A percentile compares a stretch with the other conserved stretches of the same genome.
These are phyloP conservation scores for Apaloderma vittatum DNA, from an alignment of 2,113 vertebrate genomes.

Conservation along the genomic window DNA sequence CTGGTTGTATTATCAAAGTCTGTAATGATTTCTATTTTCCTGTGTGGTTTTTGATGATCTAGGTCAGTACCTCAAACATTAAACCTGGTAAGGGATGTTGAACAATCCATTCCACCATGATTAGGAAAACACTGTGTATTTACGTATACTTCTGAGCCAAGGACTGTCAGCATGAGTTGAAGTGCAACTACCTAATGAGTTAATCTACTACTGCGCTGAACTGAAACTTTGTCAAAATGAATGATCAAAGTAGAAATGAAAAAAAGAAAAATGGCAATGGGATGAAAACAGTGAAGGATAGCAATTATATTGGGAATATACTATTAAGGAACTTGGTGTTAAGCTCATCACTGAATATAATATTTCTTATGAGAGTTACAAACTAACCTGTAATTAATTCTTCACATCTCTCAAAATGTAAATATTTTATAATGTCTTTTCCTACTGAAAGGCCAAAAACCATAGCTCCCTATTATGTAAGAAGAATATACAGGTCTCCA, in stretches of 20 bases:
- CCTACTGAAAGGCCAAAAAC: not conserved
- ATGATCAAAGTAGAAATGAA: not conserved
- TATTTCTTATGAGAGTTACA: not conserved
- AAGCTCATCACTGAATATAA: not conserved
- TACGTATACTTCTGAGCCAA: not conserved
- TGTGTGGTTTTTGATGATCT: not conserved
- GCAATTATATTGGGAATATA: not conserved
- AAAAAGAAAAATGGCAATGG: not conserved
- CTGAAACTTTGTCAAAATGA: not conserved
- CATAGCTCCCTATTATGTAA: not conserved
- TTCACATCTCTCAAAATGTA: not conserved
- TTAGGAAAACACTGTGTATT: not conserved
- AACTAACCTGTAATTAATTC: too few relatives aligned
- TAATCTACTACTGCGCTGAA: not conserved
- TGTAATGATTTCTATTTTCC: not conserved
- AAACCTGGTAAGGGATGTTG: not conserved
- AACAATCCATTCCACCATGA: not conserved
- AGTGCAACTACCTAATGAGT: not conserved
- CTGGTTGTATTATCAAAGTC: not conserved
- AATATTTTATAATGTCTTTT: constrained; percentile 18
- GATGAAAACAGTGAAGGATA: not conserved
- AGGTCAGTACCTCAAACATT: not conserved
- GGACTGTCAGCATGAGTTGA: not conserved
- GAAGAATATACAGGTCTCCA: not conserved
- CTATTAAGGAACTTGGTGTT: not conserved